Evolutionary conservation across 2,888 invertebrate genomes (phyloP), one percentile per base, ranked within the genome.

Genomic region (Leistus spinibarbis): DNA sequence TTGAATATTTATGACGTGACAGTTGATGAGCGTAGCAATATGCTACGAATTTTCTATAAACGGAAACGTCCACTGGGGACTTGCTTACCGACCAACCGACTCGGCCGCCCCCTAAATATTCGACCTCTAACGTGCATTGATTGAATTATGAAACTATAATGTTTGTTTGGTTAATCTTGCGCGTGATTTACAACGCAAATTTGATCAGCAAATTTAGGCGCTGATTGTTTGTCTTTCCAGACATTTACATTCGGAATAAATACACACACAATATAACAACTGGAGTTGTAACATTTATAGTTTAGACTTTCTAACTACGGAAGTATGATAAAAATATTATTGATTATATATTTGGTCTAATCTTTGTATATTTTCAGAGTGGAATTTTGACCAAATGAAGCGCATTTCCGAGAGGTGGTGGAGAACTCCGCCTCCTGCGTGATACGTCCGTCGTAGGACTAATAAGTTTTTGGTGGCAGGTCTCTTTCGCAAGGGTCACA

Each of bases 1-100:
- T 85, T 84, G 84, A 84, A 85, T 85, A 85, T 85, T 86, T 85
- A 85, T 86, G 84, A 84, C 84, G 83, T 84, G 86, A 83, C 86
- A 85, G 85, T 85, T 85, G 86, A 85, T 85, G 86, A 86, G 84
- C 86, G 85, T 83, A 84, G 85, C 86, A 85, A 86, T 85, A 86
- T 86, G 86, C 83, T 85, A 78, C 80, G 81, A 83, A 84, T 82
- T 82, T 85, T 85, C n/a, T n/a, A 85, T 83, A 83, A 81, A 79
- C 79, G 81, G 82, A 79, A 67, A 67, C 80, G 83, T 80, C 81
- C 84, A 79, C 82, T 80, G 76, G 84, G 83, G 83, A 83, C 73
- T 27, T 19, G n/a, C 65, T 54, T 54, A 54, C 24, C 63, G 19
- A 19, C 63, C 54, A 68, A 17, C 63, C 67, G 57, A 69, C 76